Evolutionary conservation across 2,113 vertebrate genomes (phyloP).

Genomic region (Capreolus pygargus): DNA sequence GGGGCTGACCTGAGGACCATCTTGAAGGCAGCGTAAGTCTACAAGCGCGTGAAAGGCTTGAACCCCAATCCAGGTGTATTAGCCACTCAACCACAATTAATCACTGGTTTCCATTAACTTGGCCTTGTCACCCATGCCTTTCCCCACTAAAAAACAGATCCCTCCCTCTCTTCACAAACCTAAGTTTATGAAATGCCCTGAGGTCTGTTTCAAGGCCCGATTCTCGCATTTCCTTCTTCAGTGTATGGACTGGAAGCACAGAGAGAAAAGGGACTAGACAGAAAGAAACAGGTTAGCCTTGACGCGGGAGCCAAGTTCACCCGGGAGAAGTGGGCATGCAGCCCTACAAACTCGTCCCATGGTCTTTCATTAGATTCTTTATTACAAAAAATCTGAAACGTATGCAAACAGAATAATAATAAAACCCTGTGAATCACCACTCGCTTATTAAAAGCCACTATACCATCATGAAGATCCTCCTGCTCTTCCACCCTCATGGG

Average conservation of each 20-base stretch:
- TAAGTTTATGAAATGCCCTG: background rate
- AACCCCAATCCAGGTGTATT: accelerated
- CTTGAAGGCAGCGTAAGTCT: background rate
- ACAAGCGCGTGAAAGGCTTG: background rate
- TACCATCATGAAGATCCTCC: background rate
- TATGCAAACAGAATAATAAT: background rate
- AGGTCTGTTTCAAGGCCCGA: too few species aligned
- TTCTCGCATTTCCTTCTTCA: background rate
- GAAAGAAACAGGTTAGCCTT: background rate
- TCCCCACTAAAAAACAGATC: background rate
- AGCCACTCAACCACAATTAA: background rate
- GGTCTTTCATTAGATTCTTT: background rate
- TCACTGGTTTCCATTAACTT: accelerated
- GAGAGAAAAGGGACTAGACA: background rate
- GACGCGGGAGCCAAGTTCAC: background rate
- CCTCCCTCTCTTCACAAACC: background rate
- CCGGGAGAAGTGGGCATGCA: accelerated
- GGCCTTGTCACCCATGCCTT: background rate
- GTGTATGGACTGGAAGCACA: background rate
- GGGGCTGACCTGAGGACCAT: too few species aligned
- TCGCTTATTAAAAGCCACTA: background rate
- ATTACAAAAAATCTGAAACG: background rate
- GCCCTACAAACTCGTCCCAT: background rate
- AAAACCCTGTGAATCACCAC: background rate
- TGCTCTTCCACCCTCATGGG: background rate